These are phyloP conservation scores for Musca vetustissima DNA, from an alignment of 1,140 invertebrate species.

Conservation along the genomic window DNA sequence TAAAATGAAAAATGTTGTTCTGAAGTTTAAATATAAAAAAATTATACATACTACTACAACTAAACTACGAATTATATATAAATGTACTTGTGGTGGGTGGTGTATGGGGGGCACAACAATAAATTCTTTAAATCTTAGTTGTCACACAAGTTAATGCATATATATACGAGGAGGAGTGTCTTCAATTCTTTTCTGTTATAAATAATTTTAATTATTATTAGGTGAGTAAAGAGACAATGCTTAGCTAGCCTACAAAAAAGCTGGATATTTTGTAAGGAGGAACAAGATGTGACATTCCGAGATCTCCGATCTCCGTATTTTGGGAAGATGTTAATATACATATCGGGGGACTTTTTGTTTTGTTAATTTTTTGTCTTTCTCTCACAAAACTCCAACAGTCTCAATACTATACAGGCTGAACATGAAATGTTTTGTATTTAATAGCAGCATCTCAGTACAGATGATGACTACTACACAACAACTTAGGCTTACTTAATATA, in stretches of 20 bases:
- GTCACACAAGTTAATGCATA: no score
- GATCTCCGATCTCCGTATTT: no score
- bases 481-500: not conserved
- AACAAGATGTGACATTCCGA: not conserved
- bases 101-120: no score
- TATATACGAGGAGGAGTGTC: no score
- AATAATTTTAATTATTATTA: slow-evolving; percentile 4
- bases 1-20: no score
- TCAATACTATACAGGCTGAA: not conserved
- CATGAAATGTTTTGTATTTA: not conserved
- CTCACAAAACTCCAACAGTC: slow-evolving; percentile 1
- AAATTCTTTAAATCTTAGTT: no score
- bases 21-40: no score
- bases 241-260: slow-evolving; percentile 17
- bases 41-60: no score
- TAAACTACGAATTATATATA: no score
- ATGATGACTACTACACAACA: not conserved
- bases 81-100: no score
- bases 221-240: not conserved
- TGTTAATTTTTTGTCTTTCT: no score
- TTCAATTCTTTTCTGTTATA: slow-evolving; percentile 16
- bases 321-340: no score
- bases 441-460: not conserved
- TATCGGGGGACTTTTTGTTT: not conserved
- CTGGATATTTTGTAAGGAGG: slow-evolving; percentile 2